Base-by-base conservation (phyloP, 2,888 invertebrate species). In the Calameuta pallipes region DNA sequence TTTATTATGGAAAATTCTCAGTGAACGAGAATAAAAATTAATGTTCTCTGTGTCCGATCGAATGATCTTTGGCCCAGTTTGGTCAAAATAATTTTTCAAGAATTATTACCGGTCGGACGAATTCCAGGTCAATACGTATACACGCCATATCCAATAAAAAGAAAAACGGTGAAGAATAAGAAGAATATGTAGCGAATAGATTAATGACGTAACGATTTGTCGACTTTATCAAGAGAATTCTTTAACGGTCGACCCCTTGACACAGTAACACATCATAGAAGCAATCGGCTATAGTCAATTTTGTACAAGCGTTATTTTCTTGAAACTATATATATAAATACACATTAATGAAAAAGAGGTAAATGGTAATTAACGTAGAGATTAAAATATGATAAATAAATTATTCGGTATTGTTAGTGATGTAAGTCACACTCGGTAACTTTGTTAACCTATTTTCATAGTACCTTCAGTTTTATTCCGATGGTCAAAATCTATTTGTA, bases 201-300 rank as follows among this genome's bases (percentile, higher is more conserved):
- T 81, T 81, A 80, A 56, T 75, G 23, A 82, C 71, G 77, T 77
- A 75, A 81, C 73, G 74, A 82, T 77, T 77, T 75, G 79, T 80
- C 80, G 78, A 78, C 76, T 71, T 78, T 73, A 80, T 78, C 79
- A 77, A 80, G 77, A 75, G 79, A 78, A 78, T 84, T 83, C 81
- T 83, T 82, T 83, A 71, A 71, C 34, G 31, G 34, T 71, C 71
- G 71, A 78, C 80, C 81, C 77, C 81, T 56, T 56, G 56, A 56
- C 56, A 56, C 56, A 56, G 56, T 80, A 84, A 86, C 83, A 85
- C 84, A 87, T 85, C 87, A 83, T 86, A 87, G 85, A 91, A 90
- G 90, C 90, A 90, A 91, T 90, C 89, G 87, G 88, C 87, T 87
- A 85, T 89, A 90, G 90, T 90, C 90, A 90, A 90, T 91, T 90